Conservation (phyloP, 1,140 invertebrate genomes). For the Caerostris extrusa region DNA sequence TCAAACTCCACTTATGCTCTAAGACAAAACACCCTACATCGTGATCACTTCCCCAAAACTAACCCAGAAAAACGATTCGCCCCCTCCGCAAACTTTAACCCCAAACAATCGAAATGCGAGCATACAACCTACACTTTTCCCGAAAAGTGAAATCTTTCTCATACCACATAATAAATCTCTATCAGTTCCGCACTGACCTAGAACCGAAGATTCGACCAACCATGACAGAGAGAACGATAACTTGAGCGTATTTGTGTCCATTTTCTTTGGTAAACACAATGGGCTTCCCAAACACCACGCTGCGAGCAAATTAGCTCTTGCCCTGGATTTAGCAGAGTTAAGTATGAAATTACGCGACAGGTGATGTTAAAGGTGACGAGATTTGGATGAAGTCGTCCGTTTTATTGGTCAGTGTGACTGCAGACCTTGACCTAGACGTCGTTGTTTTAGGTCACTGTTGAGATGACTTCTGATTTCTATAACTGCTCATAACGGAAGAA, state of each 20-base stretch:
- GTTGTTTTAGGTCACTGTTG: not conserved
- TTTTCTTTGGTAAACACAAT: constrained; percentile 29
- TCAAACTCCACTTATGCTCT: no score
- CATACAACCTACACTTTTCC: not conserved
- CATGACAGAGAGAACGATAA: constrained; percentile 6
- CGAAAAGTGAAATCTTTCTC: not conserved
- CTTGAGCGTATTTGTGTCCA: not conserved
- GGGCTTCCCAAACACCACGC: not conserved
- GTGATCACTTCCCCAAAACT: not conserved
- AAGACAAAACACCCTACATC: no score
- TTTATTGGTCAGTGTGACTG: constrained; percentile 42
- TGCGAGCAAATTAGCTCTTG: not conserved
- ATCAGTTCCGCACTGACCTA: not conserved
- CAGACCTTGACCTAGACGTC: not conserved
- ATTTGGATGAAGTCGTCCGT: not conserved
- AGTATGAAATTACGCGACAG: not conserved
- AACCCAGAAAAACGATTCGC: not conserved
- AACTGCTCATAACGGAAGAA: not conserved
- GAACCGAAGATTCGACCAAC: not conserved
- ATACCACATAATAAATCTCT: not conserved
- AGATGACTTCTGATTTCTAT: constrained; percentile 13
- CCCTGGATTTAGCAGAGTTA: not conserved
- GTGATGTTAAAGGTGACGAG: constrained; percentile 21
- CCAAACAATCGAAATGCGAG: not conserved
- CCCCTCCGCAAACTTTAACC: not conserved